Base-by-base conservation (phyloP, 2,888 invertebrate genomes). In the Apamea anceps region DNA sequence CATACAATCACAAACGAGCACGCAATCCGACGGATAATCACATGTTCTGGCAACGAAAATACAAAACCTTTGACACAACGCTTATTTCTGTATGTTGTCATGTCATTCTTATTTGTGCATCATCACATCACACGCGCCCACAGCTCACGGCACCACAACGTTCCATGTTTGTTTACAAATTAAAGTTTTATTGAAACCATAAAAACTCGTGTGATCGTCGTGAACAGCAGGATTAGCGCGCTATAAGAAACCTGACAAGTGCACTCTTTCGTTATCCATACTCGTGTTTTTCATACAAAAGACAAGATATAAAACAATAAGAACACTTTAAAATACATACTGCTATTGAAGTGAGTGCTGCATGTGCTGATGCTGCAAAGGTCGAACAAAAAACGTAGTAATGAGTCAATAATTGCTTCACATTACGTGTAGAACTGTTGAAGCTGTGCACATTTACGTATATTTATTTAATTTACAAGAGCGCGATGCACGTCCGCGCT, bases 221-320 rank as follows among this genome's bases (percentile, higher is more conserved):
- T 82, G 68, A 77, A 80, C 77, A 79, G 79, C 74, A 77, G 70
- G 80, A 90, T 90, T 84, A 90, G 77, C 82, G 70, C 57, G 72
- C 66, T 83, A 88, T 87, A 87, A 82, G 89, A 89, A 90, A 76
- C 85, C 91, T 68, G n/a, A 68, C 68, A 68, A 89, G 60, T 83
- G 85, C 85, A 85, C 63, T 84, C 72, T 79, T 79, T 78, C 57
- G 60, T 79, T 79, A 72, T 75, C 75, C 72, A 70, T 72, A 66
- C 77, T 72, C 63, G 37, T 66, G 71, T 74, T 79, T 81, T 77
- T 74, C 67, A 78, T 65, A 77, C 54, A 77, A 78, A 45, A 76
- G 25, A 51, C 32, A n/a, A 60, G 0, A 37, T 60, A 48, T 51
- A 67, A 63, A 72, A 77, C 45, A 74, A 72, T 62, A 68, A 79